Evolutionary conservation across 1,140 invertebrate species (phyloP).

Genomic region (Caerostris extrusa): DNA sequence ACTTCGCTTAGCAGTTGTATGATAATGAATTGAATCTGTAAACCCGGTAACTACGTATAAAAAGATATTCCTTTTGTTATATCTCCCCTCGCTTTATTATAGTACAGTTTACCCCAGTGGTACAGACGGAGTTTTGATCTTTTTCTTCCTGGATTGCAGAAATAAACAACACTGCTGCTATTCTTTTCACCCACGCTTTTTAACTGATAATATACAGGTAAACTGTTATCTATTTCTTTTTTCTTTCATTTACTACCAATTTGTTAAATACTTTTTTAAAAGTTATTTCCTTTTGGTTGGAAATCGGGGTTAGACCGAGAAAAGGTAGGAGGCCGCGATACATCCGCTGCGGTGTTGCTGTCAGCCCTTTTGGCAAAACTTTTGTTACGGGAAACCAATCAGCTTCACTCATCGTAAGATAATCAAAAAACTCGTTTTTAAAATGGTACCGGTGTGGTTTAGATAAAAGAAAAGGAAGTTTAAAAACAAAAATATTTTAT

Average conservation of each 20-base stretch:
- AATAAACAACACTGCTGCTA: neutral
- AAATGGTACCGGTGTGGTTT: neutral
- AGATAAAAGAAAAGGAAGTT: neutral
- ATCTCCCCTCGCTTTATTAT: neutral
- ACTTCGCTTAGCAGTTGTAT: neutral
- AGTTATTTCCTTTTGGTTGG: neutral
- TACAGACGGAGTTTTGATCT: neutral
- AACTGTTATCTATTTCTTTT: conserved; percentile 1
- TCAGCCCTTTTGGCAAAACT: neutral
- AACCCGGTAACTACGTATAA: conserved; percentile 8
- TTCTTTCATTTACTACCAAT: neutral
- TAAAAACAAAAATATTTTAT: neutral
- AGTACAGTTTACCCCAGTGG: neutral
- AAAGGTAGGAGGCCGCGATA: neutral
- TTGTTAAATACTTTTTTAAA: conserved; percentile 53
- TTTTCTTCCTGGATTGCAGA: conserved; percentile 22
- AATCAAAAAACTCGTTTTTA: neutral
- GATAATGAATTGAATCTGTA: conserved; percentile 71
- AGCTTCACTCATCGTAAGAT: neutral
- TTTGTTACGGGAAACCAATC: conserved; percentile 17
- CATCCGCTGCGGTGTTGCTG: conserved; percentile 20
- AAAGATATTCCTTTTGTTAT: conserved; percentile 29
- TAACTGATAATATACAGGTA: conserved; percentile 48
- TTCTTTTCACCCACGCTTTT: neutral
- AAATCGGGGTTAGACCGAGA: neutral